These are phyloP conservation scores for Esox lucius DNA, from an alignment of 2,797 vertebrate genomes.

Conservation along the genomic window DNA sequence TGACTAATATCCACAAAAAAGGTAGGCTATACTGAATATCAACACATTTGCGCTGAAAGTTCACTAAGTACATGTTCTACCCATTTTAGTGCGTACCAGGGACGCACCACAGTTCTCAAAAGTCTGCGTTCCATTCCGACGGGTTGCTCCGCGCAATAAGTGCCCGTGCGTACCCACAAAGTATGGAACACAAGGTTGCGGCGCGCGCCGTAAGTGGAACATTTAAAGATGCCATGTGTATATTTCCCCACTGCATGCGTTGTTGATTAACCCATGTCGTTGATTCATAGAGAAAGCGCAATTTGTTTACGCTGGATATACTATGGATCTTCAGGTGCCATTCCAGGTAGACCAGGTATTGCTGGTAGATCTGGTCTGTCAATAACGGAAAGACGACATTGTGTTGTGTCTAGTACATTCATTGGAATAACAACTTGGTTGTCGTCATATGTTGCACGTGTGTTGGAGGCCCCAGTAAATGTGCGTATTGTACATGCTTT, in stretches of 20 bases:
- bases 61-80: neutral
- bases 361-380: constrained; percentile 48
- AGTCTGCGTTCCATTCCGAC: neutral
- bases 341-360: constrained; percentile 28
- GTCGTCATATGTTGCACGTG: constrained; percentile 40
- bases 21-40: neutral
- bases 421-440: constrained; percentile 54
- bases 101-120: neutral
- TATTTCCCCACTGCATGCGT: neutral
- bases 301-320: neutral
- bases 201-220: neutral
- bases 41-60: neutral
- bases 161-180: neutral
- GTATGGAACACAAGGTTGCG: neutral
- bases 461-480: constrained; percentile 44
- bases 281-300: neutral
- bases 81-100: neutral
- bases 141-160: neutral
- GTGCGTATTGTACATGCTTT: constrained; percentile 60
- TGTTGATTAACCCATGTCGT: neutral
- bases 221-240: neutral
- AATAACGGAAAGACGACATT: constrained; percentile 59
- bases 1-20: neutral
- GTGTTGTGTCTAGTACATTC: constrained; percentile 55
- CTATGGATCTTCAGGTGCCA: constrained; percentile 6